Conservation (phyloP, 1,140 invertebrate genomes). For the Nautilus pompilius region DNA sequence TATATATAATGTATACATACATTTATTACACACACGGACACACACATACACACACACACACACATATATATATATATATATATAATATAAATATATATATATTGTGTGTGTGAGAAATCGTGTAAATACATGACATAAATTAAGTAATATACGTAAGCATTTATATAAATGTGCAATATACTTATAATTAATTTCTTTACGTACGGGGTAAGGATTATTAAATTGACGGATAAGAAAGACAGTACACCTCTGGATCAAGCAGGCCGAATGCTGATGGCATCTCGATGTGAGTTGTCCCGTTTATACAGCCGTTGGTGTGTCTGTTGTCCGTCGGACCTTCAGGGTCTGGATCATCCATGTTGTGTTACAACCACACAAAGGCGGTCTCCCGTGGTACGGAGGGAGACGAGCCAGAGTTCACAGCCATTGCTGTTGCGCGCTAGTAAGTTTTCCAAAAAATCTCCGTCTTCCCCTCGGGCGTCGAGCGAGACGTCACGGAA, state of each 20-base stretch:
- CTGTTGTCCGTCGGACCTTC: not conserved
- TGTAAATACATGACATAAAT: not conserved
- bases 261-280: constrained; percentile 11
- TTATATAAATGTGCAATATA: not conserved
- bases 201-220: not conserved
- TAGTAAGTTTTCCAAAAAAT: too few species aligned
- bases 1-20: too few species aligned
- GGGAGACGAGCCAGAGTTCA: not conserved
- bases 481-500: not conserved
- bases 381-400: not conserved
- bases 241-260: constrained; percentile 10
- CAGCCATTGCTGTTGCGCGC: not conserved
- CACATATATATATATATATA: too few species aligned
- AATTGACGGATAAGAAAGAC: not conserved
- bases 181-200: not conserved
- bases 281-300: too few species aligned
- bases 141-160: not conserved
- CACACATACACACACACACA: too few species aligned
- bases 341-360: not conserved
- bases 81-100: too few species aligned
- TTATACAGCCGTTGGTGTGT: too few species aligned
- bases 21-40: too few species aligned
- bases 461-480: too few species aligned
- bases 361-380: not conserved
- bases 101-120: too few species aligned